Conservation (phyloP, 2,797 vertebrate genomes). For the Clarias platycephalus region DNA sequence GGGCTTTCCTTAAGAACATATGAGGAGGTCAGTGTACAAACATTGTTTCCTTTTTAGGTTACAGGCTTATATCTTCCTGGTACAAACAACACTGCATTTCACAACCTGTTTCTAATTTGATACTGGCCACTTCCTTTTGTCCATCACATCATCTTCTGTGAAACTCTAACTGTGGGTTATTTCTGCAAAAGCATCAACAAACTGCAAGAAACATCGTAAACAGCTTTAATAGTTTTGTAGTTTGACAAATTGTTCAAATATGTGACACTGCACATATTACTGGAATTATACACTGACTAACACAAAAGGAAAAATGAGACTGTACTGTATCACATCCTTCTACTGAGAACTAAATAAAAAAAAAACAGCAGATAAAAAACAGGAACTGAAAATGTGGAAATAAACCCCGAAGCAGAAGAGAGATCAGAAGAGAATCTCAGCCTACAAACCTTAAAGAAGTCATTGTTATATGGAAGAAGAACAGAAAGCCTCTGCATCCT, state of each 20-base stretch:
- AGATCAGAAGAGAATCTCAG: slow-evolving; percentile 22
- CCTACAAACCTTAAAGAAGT: slow-evolving; percentile 26
- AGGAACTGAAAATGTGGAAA: slow-evolving; percentile 34
- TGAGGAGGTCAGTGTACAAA: neutral
- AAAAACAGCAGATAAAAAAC: neutral
- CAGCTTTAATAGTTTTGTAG: neutral
- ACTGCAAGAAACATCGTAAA: neutral
- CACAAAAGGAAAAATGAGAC: neutral
- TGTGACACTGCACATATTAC: neutral
- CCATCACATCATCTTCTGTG: neutral
- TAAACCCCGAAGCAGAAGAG: slow-evolving; percentile 44
- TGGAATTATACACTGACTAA: neutral
- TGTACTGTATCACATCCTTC: neutral
- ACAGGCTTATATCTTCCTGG: neutral
- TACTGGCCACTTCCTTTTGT: neutral
- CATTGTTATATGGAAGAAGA: slow-evolving; percentile 43
- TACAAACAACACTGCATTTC: neutral
- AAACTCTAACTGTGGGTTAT: neutral
- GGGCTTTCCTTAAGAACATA: neutral
- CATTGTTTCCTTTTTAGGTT: neutral
- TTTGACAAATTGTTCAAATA: neutral
- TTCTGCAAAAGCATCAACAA: neutral
- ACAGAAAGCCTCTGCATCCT: neutral
- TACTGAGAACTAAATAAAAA: neutral
- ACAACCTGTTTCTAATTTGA: neutral